These are phyloP conservation scores for Drosophila merina DNA, from an alignment of 2,888 invertebrate genomes.

Conservation along the genomic window DNA sequence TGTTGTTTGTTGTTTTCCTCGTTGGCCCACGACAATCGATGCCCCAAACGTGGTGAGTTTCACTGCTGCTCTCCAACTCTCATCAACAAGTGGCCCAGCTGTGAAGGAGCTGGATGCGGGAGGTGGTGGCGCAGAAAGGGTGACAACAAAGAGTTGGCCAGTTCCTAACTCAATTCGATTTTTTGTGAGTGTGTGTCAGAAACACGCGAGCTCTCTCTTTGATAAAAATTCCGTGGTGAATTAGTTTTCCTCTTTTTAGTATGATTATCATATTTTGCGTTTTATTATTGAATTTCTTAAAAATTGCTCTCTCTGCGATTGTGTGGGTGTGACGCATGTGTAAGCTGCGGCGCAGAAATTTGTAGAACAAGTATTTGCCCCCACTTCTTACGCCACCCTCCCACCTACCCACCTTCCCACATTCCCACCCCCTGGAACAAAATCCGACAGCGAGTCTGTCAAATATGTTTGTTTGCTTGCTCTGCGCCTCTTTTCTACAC, in stretches of 20 bases:
- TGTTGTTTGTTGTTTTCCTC: constrained; percentile 20
- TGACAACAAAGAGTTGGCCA: background rate
- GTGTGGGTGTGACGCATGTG: constrained; percentile 65
- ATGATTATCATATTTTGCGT: constrained; percentile 66
- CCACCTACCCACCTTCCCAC: constrained; percentile 13
- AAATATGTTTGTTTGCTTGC: constrained; percentile 47
- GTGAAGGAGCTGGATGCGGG: constrained; percentile 21
- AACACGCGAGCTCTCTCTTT: constrained; percentile 46
- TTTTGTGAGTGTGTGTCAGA: constrained; percentile 51
- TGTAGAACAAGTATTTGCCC: constrained; percentile 26
- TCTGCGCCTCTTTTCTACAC: constrained; percentile 12
- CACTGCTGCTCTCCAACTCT: constrained; percentile 16
- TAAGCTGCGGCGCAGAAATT: constrained; percentile 57
- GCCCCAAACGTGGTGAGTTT: constrained; percentile 46
- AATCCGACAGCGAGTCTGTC: constrained; percentile 41
- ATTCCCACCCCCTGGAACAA: constrained; percentile 6
- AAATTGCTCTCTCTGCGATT: background rate
- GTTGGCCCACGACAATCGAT: constrained; percentile 52
- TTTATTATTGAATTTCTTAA: constrained; percentile 73
- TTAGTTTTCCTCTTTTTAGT: constrained; percentile 44
- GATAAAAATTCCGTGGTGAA: constrained; percentile 64
- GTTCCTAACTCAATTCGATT: constrained; percentile 66
- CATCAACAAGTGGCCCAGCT: constrained; percentile 72
- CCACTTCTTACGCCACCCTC: constrained; percentile 4
- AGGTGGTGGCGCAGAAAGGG: constrained; percentile 2